Evolutionary conservation across 64 coral and sea anemone species (phyloP), one percentile per base, ranked within the genome.

Genomic region (Platygyra sinensis): DNA sequence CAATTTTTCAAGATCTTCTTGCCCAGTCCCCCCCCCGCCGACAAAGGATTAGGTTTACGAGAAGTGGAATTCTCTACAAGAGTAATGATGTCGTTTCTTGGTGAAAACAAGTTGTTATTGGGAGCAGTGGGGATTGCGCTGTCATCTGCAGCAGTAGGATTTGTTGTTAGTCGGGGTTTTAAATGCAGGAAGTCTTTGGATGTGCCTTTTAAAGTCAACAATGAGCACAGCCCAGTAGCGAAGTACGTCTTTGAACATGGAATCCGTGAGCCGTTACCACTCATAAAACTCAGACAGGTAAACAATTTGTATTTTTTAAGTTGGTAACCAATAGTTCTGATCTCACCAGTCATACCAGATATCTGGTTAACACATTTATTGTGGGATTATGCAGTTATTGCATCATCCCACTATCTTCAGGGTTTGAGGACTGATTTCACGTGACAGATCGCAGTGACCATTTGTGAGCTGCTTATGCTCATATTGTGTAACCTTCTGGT

Each of bases 281-380:
- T 91, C 24, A 24, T 2, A 2, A 61, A 73, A 73, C 80, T 91
- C 14, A 74, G 79, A 52, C 67, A 91, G 89, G 89, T 91, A 74
- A 80, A 6, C 14, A 5, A 24, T 24, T 20, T 14, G 5, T 15
- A 19, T 19, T 67, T n/a, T 67, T 67, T 18, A 67, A 19, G 2
- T n/a, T 22, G 24, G 17, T 24, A 19, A 62, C 60, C 2, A 62
- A 15, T 5, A 46, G 42, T 46, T 46, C 42, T 46, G 42, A 8
- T 46, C 42, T 46, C 42, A 46, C 42, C 42, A 46, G 42, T 5
- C 42, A 46, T 46, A 46, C 5, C 42, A 46, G 42, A 5, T 46
- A 46, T 6, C 42, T 46, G 42, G 42, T 46, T 46, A 46, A 46
- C 42, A 46, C 42, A 46, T 36, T 36, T 36, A 36, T 36, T 36